Conservation (phyloP, 2,113 vertebrate genomes). For the Siniperca knerii region DNA sequence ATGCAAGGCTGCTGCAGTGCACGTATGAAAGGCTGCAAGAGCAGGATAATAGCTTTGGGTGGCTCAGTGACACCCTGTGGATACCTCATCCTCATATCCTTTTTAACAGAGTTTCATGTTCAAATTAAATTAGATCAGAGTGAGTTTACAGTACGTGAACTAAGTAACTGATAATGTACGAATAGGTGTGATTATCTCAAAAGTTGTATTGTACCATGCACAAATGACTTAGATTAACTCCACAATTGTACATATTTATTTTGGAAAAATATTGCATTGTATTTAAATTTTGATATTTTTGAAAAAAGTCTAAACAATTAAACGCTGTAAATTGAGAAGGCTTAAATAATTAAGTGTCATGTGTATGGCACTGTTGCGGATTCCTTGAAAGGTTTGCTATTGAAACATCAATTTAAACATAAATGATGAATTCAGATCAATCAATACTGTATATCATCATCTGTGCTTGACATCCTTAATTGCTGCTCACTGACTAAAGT, state of each 20-base stretch:
- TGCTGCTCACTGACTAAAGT: conserved; percentile 89
- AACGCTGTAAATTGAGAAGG: too few relatives aligned
- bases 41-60: conserved; percentile 89
- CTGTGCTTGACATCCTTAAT: conserved; percentile 86
- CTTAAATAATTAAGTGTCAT: too few relatives aligned
- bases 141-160: neutral
- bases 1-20: conserved; percentile 89
- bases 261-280: too few relatives aligned
- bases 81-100: conserved; percentile 98
- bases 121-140: neutral
- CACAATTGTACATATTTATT: neutral
- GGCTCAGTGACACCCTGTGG: conserved; percentile 94
- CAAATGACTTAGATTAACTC: neutral
- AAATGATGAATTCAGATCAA: neutral
- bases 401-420: too few relatives aligned
- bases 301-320: neutral
- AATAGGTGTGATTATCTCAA: neutral
- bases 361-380: too few relatives aligned
- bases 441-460: neutral
- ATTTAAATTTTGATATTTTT: neutral
- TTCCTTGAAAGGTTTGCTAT: too few relatives aligned
- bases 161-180: neutral
- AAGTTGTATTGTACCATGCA: neutral
- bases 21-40: conserved; percentile 90
- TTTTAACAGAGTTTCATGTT: conserved; percentile 54